Base-by-base conservation (phyloP, 2,888 invertebrate genomes). In the Zeuzera pyrina region DNA sequence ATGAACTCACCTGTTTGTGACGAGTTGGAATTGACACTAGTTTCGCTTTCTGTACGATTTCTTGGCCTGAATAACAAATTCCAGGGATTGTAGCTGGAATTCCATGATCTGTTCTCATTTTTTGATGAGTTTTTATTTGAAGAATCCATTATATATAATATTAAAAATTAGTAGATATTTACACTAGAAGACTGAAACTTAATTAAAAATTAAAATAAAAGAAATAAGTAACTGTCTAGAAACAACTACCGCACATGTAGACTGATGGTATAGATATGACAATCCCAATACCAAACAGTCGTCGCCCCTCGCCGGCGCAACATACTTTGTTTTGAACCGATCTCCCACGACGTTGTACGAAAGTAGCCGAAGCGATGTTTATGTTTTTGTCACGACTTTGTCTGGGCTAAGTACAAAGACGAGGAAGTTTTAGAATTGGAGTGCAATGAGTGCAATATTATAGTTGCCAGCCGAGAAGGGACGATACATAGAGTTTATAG, bases 31-130 rank as follows among this genome's bases (percentile, higher is more conserved):
- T 55, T 60, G 30, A 56, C 62, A 56, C 81, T 83, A 42, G 61
- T 76, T 52, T 81, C 83, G 63, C 83, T 83, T 45, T 70, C 76
- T 3, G 74, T 69, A 16, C 83, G 70, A 30, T 49, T 64, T 50
- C 83, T 64, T 31, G 69, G 45, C 31, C 49, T 72, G 43, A 81
- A 79, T 41, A 79, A 58, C 42, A 78, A 63, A 64, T 72, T 79
- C 74, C 73, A 81, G 21, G 81, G 79, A 40, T 58, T 78, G 42
- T 74, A 77, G 41, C 46, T 64, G 36, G 40, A 50, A n/a, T n/a
- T n/a, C 35, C 57, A 62, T 0, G 56, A 35, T 34, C 54, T 56
- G 41, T 60, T 67, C 39, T 49, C 58, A 29, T 43, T 57, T 42
- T 73, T 72, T 6, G 64, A 16, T 0, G 45, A 39, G 22, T 51